phyloP scores from a whole-genome alignment of 2,113 vertebrate genomes.

The Arizona elegans region DNA sequence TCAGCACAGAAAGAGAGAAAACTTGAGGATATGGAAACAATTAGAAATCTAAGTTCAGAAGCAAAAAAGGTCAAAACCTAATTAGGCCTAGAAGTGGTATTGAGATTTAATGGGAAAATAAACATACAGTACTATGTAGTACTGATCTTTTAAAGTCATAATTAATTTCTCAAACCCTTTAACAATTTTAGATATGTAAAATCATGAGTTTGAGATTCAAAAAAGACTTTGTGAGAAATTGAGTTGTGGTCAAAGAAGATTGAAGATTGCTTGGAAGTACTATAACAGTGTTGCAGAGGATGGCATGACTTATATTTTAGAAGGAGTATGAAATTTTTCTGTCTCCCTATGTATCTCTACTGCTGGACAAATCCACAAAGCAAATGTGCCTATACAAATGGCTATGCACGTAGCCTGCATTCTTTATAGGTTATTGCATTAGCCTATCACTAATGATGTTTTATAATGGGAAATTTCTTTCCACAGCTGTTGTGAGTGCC shows the following conservation, averaged over 20 bases:
- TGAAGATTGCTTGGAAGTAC: constrained; percentile 15
- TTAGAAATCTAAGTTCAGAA: neutral
- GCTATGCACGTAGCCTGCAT: neutral
- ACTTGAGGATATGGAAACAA: neutral
- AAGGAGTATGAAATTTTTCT: neutral
- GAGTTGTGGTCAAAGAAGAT: constrained; percentile 4
- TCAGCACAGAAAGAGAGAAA: neutral
- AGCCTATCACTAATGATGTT: neutral
- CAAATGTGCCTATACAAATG: neutral
- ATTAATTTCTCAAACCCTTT: neutral
- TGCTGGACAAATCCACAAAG: neutral
- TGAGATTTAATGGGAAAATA: neutral
- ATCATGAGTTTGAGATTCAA: constrained; percentile 4
- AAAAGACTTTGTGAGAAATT: constrained; percentile 3
- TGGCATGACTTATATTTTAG: neutral
- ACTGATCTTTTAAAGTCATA: neutral
- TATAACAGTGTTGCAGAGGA: neutral
- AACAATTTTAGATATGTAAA: constrained; percentile 17
- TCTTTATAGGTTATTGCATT: neutral
- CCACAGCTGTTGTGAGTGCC: neutral
- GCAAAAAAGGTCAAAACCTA: neutral
- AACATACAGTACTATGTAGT: neutral
- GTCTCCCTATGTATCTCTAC: neutral
- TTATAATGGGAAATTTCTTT: neutral
- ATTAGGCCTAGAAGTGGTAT: neutral